These are phyloP conservation scores for Macaria liturata DNA, from an alignment of 2,888 invertebrate species.

Conservation along the genomic window DNA sequence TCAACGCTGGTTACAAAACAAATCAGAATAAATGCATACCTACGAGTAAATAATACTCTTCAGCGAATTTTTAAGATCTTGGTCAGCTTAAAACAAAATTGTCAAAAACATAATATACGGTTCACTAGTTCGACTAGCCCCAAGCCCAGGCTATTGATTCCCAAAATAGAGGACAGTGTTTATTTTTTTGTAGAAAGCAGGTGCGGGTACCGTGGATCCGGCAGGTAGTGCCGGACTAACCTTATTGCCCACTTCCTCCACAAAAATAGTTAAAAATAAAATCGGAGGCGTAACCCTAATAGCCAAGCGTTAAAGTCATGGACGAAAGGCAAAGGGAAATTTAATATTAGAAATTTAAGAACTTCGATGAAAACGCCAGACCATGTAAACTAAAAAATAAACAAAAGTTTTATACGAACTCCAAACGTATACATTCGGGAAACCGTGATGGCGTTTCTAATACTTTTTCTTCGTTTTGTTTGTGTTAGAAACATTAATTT, in stretches of 20 bases:
- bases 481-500: slow-evolving; percentile 55
- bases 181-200: slow-evolving; percentile 75
- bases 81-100: slow-evolving; percentile 10
- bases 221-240: slow-evolving; percentile 64
- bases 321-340: slow-evolving; percentile 42
- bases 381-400: slow-evolving; percentile 30
- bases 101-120: slow-evolving; percentile 50
- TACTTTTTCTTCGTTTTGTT: slow-evolving; percentile 50
- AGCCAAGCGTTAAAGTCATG: slow-evolving; percentile 57
- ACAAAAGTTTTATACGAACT: slow-evolving; percentile 13
- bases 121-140: slow-evolving; percentile 43
- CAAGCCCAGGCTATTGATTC: slow-evolving; percentile 50
- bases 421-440: slow-evolving; percentile 30
- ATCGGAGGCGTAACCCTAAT: slow-evolving; percentile 52
- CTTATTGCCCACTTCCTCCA: slow-evolving; percentile 71
- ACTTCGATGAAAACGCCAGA: slow-evolving; percentile 30
- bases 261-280: slow-evolving; percentile 57
- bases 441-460: slow-evolving; percentile 19
- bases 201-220: slow-evolving; percentile 54
- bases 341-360: slow-evolving; percentile 41
- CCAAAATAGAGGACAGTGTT: slow-evolving; percentile 63
- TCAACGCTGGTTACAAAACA: no score
- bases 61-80: no score
- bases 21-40: no score
- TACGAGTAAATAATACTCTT: no score